Evolutionary conservation across 2,113 vertebrate genomes (phyloP).

Genomic region (Thomomys bottae): DNA sequence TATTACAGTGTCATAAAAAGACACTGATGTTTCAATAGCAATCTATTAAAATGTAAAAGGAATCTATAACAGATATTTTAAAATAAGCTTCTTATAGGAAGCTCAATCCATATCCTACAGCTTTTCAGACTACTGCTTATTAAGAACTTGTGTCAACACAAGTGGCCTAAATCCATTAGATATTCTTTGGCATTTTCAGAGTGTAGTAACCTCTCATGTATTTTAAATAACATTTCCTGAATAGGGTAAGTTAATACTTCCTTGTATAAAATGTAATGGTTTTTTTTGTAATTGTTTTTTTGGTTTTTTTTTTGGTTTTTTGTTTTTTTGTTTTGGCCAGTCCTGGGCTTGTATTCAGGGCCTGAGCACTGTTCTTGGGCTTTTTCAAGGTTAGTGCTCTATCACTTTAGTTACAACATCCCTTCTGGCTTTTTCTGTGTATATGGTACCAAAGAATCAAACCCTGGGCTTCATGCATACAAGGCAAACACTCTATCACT

Average conservation of each 20-base stretch:
- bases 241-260: not conserved
- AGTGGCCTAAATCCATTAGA: constrained; percentile 29
- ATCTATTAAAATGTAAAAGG: constrained; percentile 14
- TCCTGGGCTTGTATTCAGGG: too few relatives aligned
- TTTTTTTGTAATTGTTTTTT: too few relatives aligned
- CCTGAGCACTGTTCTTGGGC: too few relatives aligned
- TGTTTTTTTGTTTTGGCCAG: too few relatives aligned
- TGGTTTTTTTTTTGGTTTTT: too few relatives aligned
- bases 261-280: not conserved
- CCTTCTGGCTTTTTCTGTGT: too few relatives aligned
- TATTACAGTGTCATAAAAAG: constrained; percentile 14
- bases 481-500: too few relatives aligned
- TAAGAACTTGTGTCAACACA: constrained; percentile 29
- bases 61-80: constrained; percentile 8
- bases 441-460: too few relatives aligned
- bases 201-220: not conserved
- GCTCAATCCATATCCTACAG: not conserved
- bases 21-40: not conserved
- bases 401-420: too few relatives aligned
- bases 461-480: too few relatives aligned
- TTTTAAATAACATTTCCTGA: not conserved
- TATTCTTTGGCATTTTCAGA: constrained; percentile 50
- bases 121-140: not conserved
- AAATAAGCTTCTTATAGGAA: constrained; percentile 1
- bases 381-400: too few relatives aligned